Evolutionary conservation across 2,113 vertebrate genomes (phyloP), one percentile per base, ranked within the genome.

Genomic region (Parus major): DNA sequence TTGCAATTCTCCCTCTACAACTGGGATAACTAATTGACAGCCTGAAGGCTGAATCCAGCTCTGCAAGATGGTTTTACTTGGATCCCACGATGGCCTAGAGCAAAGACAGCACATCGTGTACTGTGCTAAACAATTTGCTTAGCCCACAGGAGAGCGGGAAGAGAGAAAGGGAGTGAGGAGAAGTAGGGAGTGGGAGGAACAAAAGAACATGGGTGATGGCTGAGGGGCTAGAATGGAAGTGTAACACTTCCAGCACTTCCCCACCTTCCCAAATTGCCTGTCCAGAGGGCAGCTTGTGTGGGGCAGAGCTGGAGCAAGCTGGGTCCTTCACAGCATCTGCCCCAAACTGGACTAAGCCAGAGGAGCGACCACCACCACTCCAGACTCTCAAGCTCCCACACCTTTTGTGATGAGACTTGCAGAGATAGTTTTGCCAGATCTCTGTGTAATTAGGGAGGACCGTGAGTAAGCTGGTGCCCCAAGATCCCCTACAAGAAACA

Each of bases 1-100:
- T 18, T 86, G 83, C 3, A 8, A 83, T 65, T 88, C 72, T 68
- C 39, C 47, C 64, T 83, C 76, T 55, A 35, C 19, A 88, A 86
- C 25, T 31, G 71, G 56, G 68, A 56, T 80, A 95, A 88, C 55
- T 92, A 96, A 93, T 59, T 88, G 88, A 70, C 76, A 93, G 80
- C 90, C 90, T 41, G 42, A 77, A 94, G 90, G 88, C 64, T 70
- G 64, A 78, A 90, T 31, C 80, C 39, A 66, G 19, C 47, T 59
- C 72, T 10, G 0, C 46, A 66, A 59, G 79, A 83, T 3, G 11
- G 59, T 70, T 80, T 89, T 18, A 63, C 64, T 75, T 44, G 68
- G 56, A 71, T 94, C 21, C 71, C 76, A 73, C 0, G 0, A 63
- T 41, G 63, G 82, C 92, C 91, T 81, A 69, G 19, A 86, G 79